Conservation (phyloP, 1,140 invertebrate species). For the Diabrotica virgifera region DNA sequence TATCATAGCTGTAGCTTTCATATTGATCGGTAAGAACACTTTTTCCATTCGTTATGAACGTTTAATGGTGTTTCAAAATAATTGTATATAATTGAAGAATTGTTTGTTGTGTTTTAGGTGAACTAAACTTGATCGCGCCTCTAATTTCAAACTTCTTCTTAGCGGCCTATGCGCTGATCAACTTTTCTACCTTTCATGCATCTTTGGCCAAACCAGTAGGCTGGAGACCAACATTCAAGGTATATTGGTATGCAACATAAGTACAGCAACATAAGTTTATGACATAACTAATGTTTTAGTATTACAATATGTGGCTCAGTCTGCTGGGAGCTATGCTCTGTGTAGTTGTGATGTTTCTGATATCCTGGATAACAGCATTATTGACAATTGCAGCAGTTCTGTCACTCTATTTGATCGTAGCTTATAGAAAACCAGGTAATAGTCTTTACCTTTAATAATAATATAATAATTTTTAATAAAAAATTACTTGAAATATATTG, state of each 20-base stretch:
- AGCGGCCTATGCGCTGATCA: constrained; percentile 94
- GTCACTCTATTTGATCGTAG: constrained; percentile 82
- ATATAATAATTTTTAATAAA: too few relatives aligned
- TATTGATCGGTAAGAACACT: constrained; percentile 73
- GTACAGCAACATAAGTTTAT: constrained; percentile 11
- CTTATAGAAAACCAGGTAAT: constrained; percentile 74
- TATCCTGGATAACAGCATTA: constrained; percentile 89
- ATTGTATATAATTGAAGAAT: not conserved
- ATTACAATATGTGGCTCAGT: constrained; percentile 96
- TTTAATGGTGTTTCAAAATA: too few relatives aligned
- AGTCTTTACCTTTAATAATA: too few relatives aligned
- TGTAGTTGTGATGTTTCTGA: constrained; percentile 93
- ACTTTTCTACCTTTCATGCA: constrained; percentile 96
- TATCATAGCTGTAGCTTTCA: constrained; percentile 81
- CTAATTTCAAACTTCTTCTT: constrained; percentile 98
- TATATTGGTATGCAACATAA: constrained; percentile 43
- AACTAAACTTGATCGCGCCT: constrained; percentile 91
- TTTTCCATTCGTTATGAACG: too few relatives aligned
- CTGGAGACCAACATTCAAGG: constrained; percentile 85
- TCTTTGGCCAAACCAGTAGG: constrained; percentile 82
- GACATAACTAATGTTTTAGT: constrained; percentile 57
- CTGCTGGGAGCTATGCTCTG: constrained; percentile 84
- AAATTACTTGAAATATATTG: too few relatives aligned
- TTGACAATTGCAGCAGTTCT: constrained; percentile 81
- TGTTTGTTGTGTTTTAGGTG: constrained; percentile 59